Evolutionary conservation across 2,797 vertebrate species (phyloP).

Genomic region (Peromyscus eremicus): DNA sequence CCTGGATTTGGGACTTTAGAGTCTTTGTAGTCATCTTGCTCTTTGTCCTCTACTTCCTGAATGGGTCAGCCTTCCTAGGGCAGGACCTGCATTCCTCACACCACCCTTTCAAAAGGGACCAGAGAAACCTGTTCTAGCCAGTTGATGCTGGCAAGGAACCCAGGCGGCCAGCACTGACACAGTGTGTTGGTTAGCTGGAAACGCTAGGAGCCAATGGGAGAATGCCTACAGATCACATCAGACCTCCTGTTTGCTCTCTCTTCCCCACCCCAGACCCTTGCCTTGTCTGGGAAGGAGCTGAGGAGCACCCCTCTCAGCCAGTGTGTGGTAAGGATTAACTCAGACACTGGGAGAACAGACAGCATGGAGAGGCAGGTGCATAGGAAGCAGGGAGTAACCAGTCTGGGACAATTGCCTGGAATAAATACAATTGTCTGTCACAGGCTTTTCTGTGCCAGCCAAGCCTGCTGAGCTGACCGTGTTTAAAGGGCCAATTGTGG

Average conservation of each 20-base stretch:
- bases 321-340: slow-evolving; percentile 21
- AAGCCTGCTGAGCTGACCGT: slow-evolving; percentile 63
- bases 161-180: not conserved
- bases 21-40: slow-evolving; percentile 41
- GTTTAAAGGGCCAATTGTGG: slow-evolving; percentile 69
- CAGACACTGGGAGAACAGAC: slow-evolving; percentile 48
- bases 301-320: not conserved
- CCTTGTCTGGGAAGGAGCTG: not conserved
- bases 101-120: not conserved
- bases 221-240: not conserved
- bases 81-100: not conserved
- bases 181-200: not conserved
- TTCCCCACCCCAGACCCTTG: not conserved
- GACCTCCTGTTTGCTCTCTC: not conserved
- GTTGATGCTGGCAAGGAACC: slow-evolving; percentile 29
- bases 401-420: slow-evolving; percentile 79
- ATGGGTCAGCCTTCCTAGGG: not conserved
- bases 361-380: slow-evolving; percentile 71
- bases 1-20: rapidly evolving
- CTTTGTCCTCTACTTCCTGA: slow-evolving; percentile 36
- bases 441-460: slow-evolving; percentile 67
- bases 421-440: slow-evolving; percentile 78
- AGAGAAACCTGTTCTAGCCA: slow-evolving; percentile 38
- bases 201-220: not conserved
- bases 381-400: slow-evolving; percentile 70